A percentile compares a stretch with the other conserved stretches of the same genome.
These are phyloP conservation scores for Mustela lutreola DNA, from an alignment of 2,113 vertebrate species.

Conservation along the genomic window DNA sequence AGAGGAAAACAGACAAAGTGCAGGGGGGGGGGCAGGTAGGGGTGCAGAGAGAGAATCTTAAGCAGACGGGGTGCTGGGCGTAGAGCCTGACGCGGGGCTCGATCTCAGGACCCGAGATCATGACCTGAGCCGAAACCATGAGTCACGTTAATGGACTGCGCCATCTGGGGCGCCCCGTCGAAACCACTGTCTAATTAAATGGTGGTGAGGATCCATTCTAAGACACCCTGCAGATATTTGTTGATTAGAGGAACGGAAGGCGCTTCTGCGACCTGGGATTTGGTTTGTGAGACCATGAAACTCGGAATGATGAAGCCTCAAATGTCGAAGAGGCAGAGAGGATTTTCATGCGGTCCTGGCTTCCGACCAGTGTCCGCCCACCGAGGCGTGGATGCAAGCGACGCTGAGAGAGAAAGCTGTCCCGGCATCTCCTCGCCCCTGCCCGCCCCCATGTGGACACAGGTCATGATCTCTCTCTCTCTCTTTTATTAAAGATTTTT, in stretches of 20 bases:
- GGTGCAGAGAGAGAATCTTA: too few relatives aligned
- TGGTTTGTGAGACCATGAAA: background rate
- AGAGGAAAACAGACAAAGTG: too few relatives aligned
- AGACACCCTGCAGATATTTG: background rate
- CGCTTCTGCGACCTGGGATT: background rate
- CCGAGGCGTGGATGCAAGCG: rapidly evolving
- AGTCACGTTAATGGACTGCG: too few relatives aligned
- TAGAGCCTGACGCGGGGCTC: too few relatives aligned
- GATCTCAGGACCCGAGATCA: too few relatives aligned
- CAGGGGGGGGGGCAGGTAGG: rapidly evolving
- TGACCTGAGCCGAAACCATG: too few relatives aligned
- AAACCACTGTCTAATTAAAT: background rate
- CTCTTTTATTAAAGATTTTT: too few relatives aligned
- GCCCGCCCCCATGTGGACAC: background rate
- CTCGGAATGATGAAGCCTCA: background rate
- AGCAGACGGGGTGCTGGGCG: too few relatives aligned
- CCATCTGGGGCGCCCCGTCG: too few relatives aligned
- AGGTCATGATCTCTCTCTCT: too few relatives aligned
- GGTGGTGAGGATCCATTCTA: background rate
- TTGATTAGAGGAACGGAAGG: background rate
- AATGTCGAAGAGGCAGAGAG: background rate
- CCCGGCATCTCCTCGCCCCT: background rate
- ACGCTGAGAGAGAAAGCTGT: background rate
- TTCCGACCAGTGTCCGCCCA: background rate
- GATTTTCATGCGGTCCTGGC: rapidly evolving